These are phyloP conservation scores for Capreolus pygargus DNA, from an alignment of 2,113 vertebrate species.

Conservation along the genomic window DNA sequence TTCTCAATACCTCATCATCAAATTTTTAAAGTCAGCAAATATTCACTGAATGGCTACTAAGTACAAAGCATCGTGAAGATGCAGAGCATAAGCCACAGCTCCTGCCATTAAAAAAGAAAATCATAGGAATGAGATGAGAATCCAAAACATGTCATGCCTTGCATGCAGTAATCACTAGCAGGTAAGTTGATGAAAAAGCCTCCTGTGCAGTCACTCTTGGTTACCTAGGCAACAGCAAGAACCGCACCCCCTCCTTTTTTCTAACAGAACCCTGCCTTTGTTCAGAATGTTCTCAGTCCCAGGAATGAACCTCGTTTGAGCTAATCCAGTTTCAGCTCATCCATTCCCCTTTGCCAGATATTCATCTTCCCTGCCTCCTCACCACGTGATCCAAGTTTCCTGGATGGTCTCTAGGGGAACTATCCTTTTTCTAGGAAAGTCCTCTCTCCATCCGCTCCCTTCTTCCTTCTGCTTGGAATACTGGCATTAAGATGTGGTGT, in stretches of 20 bases:
- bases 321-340: background rate
- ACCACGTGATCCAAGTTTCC: background rate
- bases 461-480: background rate
- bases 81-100: background rate
- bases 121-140: background rate
- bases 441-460: background rate
- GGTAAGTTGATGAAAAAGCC: background rate
- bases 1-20: background rate
- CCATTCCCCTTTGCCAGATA: background rate
- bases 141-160: background rate
- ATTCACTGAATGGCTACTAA: background rate
- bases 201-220: background rate
- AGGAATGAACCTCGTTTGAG: background rate
- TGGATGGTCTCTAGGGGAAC: background rate
- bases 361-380: background rate
- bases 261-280: background rate
- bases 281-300: background rate
- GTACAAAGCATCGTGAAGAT: background rate
- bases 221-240: background rate
- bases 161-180: background rate
- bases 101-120: background rate
- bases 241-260: background rate
- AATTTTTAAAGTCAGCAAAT: background rate
- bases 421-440: background rate
- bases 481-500: background rate